Conservation (phyloP, 2,113 vertebrate genomes). For the Macaca fascicularis region T2T-MFA8v1.1 NC_088389.1:62757501-62758000, state of each 20-base stretch:
- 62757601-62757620: constrained; percentile 40
- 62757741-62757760: background rate
- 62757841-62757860: constrained; percentile 1
- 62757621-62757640: constrained; percentile 39
- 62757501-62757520: constrained; percentile 31
- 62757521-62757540: constrained; percentile 42
- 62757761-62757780: background rate
- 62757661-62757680: constrained; percentile 12
- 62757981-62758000: background rate
- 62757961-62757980: background rate
- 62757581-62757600: constrained; percentile 53
- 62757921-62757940: constrained; percentile 43
- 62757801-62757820: constrained; percentile 24
- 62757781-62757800: background rate
- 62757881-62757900: constrained; percentile 22
- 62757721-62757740: background rate
- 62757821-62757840: background rate
- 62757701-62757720: constrained; percentile 27
- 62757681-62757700: constrained; percentile 57
- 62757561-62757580: constrained; percentile 58
- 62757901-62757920: constrained; percentile 54
- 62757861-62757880: constrained; percentile 19
- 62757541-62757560: constrained; percentile 40
- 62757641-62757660: constrained; percentile 58
- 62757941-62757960: constrained; percentile 11